Evolutionary conservation across 37 sponge, comb jelly and placozoan species (phyloP).

Genomic region (Diacarnus erythraeanus): DNA sequence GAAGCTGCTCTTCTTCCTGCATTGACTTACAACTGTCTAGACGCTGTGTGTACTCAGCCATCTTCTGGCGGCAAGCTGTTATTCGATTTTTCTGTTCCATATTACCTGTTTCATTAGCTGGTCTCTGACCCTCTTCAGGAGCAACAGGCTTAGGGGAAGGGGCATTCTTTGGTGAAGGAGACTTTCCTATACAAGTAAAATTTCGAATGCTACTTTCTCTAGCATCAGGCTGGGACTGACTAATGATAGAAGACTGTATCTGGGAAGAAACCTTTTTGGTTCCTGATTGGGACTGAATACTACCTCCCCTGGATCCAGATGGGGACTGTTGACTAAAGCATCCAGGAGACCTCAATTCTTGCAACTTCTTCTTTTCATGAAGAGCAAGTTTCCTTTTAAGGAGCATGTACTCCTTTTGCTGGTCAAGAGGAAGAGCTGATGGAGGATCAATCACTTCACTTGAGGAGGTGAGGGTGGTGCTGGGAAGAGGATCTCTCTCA

Average conservation of each 20-base stretch:
- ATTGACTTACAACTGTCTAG: neutral
- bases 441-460: slow-evolving; percentile 2
- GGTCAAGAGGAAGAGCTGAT: slow-evolving; percentile 12
- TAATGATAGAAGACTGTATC: too few species aligned
- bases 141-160: neutral
- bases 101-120: neutral
- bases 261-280: too few species aligned
- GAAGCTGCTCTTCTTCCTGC: slow-evolving; percentile 3
- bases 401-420: slow-evolving; percentile 32
- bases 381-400: slow-evolving; percentile 34
- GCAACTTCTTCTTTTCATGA: slow-evolving; percentile 33
- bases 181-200: neutral
- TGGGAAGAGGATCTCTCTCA: neutral
- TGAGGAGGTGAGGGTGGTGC: too few species aligned
- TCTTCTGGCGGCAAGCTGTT: neutral
- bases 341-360: neutral
- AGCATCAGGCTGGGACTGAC: neutral
- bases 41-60: neutral
- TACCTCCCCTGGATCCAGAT: too few species aligned
- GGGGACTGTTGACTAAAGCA: too few species aligned
- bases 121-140: neutral
- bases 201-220: neutral
- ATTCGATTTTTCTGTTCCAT: too few species aligned
- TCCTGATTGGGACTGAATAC: neutral
- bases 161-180: neutral